Conservation (phyloP, 2,113 vertebrate genomes). For the Glaucomys volans region DNA sequence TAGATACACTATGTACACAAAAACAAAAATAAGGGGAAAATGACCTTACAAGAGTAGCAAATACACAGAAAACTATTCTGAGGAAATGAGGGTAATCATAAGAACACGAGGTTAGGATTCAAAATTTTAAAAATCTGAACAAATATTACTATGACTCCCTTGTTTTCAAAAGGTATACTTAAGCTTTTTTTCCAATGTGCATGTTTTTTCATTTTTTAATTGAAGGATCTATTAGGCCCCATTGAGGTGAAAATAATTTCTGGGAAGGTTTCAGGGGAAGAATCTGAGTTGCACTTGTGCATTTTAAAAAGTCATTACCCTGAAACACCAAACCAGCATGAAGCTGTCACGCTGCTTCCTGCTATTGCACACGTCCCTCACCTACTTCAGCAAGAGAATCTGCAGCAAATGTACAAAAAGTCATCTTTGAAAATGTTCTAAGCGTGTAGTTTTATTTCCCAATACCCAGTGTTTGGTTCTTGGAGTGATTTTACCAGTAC, state of each 20-base stretch:
- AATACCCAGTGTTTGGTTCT: background rate
- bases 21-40: background rate
- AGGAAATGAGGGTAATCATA: background rate
- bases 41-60: background rate
- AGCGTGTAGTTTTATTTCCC: background rate
- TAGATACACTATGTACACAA: background rate
- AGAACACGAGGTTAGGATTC: background rate
- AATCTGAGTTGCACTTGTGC: background rate
- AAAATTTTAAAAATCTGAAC: background rate
- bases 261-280: background rate
- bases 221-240: background rate
- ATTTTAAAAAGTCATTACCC: background rate
- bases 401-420: background rate
- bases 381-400: background rate
- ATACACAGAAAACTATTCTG: background rate
- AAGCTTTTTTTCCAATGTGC: background rate
- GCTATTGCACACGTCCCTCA: background rate
- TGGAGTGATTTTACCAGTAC: background rate
- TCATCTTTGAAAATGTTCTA: background rate
- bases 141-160: background rate
- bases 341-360: background rate
- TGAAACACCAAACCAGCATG: background rate
- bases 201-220: background rate
- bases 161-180: background rate
- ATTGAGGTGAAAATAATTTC: background rate